Evolutionary conservation across 2,797 vertebrate species (phyloP), one percentile per base, ranked within the genome.

Genomic region (Atherinosoma microstoma): DNA sequence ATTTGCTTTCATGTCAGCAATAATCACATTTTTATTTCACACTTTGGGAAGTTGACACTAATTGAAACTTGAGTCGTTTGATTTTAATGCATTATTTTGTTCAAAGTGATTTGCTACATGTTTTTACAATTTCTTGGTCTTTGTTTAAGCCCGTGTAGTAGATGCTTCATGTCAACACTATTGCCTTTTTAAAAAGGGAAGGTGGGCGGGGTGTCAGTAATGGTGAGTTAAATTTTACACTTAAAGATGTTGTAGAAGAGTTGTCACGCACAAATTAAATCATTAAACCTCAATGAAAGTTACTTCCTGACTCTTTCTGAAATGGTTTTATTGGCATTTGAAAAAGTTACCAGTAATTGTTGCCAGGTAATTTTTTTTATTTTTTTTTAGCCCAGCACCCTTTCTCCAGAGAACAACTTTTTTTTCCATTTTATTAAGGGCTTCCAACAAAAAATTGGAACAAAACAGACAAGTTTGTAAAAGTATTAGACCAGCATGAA

Each of bases 271-370:
- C 59, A 78, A 62, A 58, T 58, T 15, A 22, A 77, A 57, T 75
- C 75, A 61, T 79, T 5, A 69, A 83, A 82, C 59, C 53, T 84
- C 49, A 92, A 92, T 90, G 80, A 84, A 92, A 71, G 18, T 75
- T 65, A n/a, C 30, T 66, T 18, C 40, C 24, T 67, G 16, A 68
- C 6, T 35, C 65, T 59, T 38, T 36, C n/a, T 38, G 7, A 16
- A 15, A 3, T 30, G 18, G 10, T 30, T 38, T 45, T 22, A 9
- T 34, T 64, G 29, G 12, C 15, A 8, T 38, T 22, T 67, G 27
- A 30, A 57, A 51, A 20, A 29, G 5, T 9, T 1, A 12, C 12
- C 22, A 24, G 4, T 24, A 22, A 53, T 2, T 30, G 6, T 27
- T 30, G 27, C 27, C 4, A 15, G 53, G 6, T 56, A 2, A 56